Conservation (phyloP, 2,113 vertebrate species). For the Morphnarchus princeps region DNA sequence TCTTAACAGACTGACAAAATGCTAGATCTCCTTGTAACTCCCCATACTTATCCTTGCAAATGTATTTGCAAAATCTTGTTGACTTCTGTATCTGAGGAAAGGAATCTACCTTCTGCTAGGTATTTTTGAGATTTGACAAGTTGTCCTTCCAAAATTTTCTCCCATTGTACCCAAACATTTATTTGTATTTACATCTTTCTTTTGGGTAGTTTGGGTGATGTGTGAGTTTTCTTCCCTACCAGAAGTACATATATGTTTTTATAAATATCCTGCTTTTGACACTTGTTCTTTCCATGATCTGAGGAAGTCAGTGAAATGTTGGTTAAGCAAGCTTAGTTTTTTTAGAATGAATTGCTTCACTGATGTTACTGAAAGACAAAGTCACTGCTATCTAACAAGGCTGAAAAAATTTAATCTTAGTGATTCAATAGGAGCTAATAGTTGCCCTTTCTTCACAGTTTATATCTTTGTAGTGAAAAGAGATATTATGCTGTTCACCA, state of each 20-base stretch:
- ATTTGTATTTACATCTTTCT: not conserved
- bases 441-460: slow-evolving; percentile 18
- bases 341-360: not conserved
- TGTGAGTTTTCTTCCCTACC: not conserved
- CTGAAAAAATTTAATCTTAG: slow-evolving; percentile 3
- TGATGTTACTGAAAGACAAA: not conserved
- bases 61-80: not conserved
- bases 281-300: not conserved
- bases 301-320: not conserved
- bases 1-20: not conserved
- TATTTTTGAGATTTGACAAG: not conserved
- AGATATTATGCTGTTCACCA: not conserved
- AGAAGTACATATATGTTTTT: not conserved
- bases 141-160: not conserved
- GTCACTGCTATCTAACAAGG: not conserved
- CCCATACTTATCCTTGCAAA: not conserved
- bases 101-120: not conserved
- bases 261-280: not conserved
- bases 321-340: not conserved
- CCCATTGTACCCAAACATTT: not conserved
- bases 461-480: slow-evolving; percentile 39
- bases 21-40: not conserved
- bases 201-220: not conserved
- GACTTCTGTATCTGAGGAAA: not conserved
- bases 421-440: slow-evolving; percentile 30